Evolutionary conservation across 2,797 vertebrate genomes (phyloP).

Genomic region (Furcifer pardalis): DNA sequence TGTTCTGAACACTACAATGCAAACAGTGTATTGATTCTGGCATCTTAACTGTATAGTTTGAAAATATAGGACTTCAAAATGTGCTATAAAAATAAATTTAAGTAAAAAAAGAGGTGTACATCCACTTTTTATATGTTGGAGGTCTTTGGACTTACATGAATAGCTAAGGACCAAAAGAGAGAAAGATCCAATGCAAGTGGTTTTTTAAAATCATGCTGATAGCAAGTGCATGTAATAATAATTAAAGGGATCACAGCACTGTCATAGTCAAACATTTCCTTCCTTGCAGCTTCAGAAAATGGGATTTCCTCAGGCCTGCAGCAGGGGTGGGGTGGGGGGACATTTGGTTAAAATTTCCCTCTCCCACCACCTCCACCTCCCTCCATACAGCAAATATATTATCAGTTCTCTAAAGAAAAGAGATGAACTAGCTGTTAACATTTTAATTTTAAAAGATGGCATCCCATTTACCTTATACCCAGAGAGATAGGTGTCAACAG

Average conservation of each 20-base stretch:
- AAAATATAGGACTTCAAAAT: constrained; percentile 65
- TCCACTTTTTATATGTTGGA: constrained; percentile 30
- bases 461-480: not conserved
- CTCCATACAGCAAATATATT: not conserved
- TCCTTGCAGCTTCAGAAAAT: not conserved
- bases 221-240: not conserved
- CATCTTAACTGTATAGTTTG: constrained; percentile 67
- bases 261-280: not conserved
- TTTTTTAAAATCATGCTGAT: not conserved
- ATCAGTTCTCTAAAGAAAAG: not conserved
- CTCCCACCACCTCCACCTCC: no score
- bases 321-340: no score
- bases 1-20: constrained; percentile 73
- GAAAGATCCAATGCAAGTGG: not conserved
- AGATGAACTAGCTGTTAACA: not conserved
- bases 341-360: not conserved
- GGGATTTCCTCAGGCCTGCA: not conserved
- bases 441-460: not conserved
- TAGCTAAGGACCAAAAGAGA: not conserved
- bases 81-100: constrained; percentile 71
- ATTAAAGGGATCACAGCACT: not conserved
- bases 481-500: not conserved
- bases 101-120: constrained; percentile 39
- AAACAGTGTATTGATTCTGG: constrained; percentile 55
- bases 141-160: not conserved